Evolutionary conservation across 2,888 invertebrate species (phyloP).

Genomic region (Yponomeuta sedellus): DNA sequence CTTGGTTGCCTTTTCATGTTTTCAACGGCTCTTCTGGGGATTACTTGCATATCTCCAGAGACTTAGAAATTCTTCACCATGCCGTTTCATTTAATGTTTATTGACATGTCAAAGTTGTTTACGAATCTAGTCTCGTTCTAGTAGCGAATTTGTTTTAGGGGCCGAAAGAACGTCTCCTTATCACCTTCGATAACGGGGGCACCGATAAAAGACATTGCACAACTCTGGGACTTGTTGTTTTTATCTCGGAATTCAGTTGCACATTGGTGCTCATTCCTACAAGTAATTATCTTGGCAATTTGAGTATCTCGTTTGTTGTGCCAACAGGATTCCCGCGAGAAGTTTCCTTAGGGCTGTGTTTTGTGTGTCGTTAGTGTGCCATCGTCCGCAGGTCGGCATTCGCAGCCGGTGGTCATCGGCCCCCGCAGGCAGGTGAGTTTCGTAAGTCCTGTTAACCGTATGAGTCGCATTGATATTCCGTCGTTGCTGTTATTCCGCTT

Average conservation of each 20-base stretch:
- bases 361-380: conserved; percentile 27
- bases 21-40: neutral
- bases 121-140: too few species aligned
- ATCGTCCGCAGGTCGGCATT: conserved; percentile 33
- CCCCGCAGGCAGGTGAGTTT: conserved; percentile 59
- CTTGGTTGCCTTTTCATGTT: neutral
- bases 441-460: conserved; percentile 72
- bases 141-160: neutral
- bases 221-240: conserved; percentile 33
- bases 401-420: conserved; percentile 64
- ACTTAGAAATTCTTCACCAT: neutral
- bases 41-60: neutral
- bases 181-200: conserved; percentile 53
- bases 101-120: too few species aligned
- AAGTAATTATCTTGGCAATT: neutral
- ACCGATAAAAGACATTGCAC: conserved; percentile 49
- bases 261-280: conserved; percentile 26
- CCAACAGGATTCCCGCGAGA: conserved; percentile 9
- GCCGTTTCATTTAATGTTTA: too few species aligned
- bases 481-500: conserved; percentile 59
- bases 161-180: conserved; percentile 26
- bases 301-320: conserved; percentile 9
- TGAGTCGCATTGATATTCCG: conserved; percentile 71
- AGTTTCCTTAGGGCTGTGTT: conserved; percentile 8
- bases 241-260: conserved; percentile 62